Base-by-base conservation (phyloP, 2,888 invertebrate species). In the Tricholauxania praeusta region DNA sequence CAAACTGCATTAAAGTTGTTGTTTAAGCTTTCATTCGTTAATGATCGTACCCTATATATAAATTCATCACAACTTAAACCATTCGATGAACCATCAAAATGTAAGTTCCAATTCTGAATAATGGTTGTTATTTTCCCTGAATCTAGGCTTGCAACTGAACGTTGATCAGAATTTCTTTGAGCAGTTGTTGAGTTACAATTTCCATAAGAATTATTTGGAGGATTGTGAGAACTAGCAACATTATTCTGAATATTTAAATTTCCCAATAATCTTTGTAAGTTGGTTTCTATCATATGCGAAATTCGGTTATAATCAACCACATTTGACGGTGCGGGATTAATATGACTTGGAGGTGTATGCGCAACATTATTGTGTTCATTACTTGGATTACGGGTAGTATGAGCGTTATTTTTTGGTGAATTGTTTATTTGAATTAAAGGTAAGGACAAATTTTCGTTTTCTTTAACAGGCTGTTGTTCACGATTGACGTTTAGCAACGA, bases 61-160 rank as follows among this genome's bases (percentile, higher is more conserved):
- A 59, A 59, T 59, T 59, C 22, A 28, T 59, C 59, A 5, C 28
- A 28, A 59, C 32, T 59, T 15, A 59, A 28, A 28, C 59, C 59
- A 32, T 59, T 12, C 12, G 32, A 28, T 4, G 59, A 59, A 32
- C 59, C 59, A 15, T 59, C 59, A 28, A 59, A 59, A 28, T 59
- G 12, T 12, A 59, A 15, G n/a, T n/a, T n/a, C n/a, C n/a, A n/a
- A n/a, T n/a, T n/a, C n/a, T n/a, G n/a, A n/a, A n/a, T n/a, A n/a
- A 59, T 14, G 12, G 3, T 59, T 32, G 59, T 59, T 14, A 59
- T 15, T 15, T 32, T 22, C 6, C 32, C 15, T 14, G 59, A 15
- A 32, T 28, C 32, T 7, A 59, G 12, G 7, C 32, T 32, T 32
- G 32, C 3, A 32, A 32, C 32, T 3, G 32, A 32, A 32, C 32